Evolutionary conservation across 2,797 vertebrate genomes (phyloP), one percentile per base, ranked within the genome.

Genomic region (Pseudocheirus occidentalis): DNA sequence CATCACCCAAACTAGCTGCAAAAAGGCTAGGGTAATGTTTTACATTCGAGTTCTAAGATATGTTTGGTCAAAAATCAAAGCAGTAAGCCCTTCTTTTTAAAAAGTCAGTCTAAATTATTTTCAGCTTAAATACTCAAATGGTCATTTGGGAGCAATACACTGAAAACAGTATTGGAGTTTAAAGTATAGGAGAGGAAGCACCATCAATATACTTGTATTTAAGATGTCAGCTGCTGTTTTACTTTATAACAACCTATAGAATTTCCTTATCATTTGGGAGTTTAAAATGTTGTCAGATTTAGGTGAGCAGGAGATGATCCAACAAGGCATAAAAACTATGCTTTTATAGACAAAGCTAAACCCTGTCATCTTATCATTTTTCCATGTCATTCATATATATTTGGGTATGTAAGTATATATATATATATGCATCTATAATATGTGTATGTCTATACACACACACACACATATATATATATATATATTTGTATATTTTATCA

Each of bases 61-160:
- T 16, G 9, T 54, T 95, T 94, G 7, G 21, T 73, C 87, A 95
- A 92, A 95, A 55, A 16, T 50, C 11, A 59, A 96, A 95, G 3
- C n/a, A 73, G 81, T 27, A 55, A 94, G 24, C 5, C 18, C 0
- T 94, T 53, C 27, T 96, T 98, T 53, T n/a, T 96, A 96, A 95
- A 94, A 93, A 94, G 95, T 57, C 94, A 96, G 56, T 87, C 95
- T 56, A 73, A 95, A 46, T 91, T 97, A n/a, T 81, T 94, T 97
- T 95, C 52, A 95, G 90, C 29, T 58, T 94, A 95, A 97, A 95
- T 95, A 95, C n/a, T 1, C 57, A 95, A 96, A 96, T 58, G 0
- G 0, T 93, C 66, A 55, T 93, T 96, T 92, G 92, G 56, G 52
- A 96, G 2, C 90, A 97, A 54, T 90, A 5, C 34, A 73, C 9